Evolutionary conservation across 2,888 invertebrate species (phyloP).

Genomic region (Ornithoptera priamus): DNA sequence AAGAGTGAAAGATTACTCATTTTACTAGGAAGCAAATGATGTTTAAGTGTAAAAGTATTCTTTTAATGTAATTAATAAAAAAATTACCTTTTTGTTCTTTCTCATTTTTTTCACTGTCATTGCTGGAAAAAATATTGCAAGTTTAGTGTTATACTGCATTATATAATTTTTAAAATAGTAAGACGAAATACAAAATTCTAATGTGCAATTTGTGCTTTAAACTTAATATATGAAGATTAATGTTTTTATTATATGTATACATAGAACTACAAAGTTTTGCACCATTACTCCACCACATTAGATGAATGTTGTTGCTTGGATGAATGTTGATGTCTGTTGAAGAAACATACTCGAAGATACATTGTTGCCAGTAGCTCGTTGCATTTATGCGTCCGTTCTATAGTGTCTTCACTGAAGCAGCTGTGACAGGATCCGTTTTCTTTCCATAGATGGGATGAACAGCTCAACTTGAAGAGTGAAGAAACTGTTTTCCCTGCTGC

Average conservation of each 20-base stretch:
- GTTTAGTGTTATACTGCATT: conserved; percentile 35
- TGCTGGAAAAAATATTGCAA: conserved; percentile 62
- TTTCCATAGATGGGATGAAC: neutral
- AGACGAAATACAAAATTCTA: conserved; percentile 11
- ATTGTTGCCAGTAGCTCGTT: conserved; percentile 22
- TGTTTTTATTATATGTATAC: conserved; percentile 30
- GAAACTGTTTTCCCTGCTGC: neutral
- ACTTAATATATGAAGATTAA: conserved; percentile 28
- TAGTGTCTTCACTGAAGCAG: neutral
- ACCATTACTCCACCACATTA: conserved; percentile 57
- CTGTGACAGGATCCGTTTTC: neutral
- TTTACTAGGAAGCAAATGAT: neutral
- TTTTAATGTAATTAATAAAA: conserved; percentile 1
- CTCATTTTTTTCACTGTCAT: conserved; percentile 62
- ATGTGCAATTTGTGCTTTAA: conserved; percentile 24
- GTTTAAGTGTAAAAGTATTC: neutral
- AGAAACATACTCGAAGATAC: conserved; percentile 27
- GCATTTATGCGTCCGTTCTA: conserved; percentile 1
- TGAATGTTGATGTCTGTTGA: neutral
- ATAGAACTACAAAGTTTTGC: conserved; percentile 79
- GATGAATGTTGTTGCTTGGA: neutral
- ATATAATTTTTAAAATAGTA: neutral
- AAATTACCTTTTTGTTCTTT: conserved; percentile 64
- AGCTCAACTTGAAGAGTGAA: neutral
- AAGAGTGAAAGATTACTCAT: too few species aligned